These are phyloP conservation scores for Thera obeliscata DNA, from an alignment of 2,888 invertebrate species.

Conservation along the genomic window DNA sequence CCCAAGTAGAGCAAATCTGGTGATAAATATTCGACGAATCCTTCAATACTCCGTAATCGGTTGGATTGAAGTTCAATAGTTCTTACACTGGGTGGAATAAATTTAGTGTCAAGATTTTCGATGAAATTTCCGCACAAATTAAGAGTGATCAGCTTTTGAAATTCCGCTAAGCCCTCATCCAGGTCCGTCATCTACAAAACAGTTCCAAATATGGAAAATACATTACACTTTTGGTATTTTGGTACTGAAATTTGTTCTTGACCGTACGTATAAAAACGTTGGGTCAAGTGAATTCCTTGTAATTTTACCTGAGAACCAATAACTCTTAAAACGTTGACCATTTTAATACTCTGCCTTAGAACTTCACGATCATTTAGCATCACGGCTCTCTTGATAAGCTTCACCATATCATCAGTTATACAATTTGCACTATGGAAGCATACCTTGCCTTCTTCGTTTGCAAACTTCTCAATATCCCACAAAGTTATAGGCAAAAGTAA, in stretches of 20 bases:
- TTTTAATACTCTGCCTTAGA: constrained; percentile 59
- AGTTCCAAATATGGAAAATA: not conserved
- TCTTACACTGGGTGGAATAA: constrained; percentile 68
- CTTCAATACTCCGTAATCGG: constrained; percentile 61
- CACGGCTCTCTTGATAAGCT: constrained; percentile 62
- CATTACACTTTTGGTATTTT: too few species aligned
- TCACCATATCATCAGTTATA: constrained; percentile 63
- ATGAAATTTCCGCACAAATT: constrained; percentile 76
- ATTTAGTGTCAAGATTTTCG: constrained; percentile 56
- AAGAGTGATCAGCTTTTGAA: constrained; percentile 69
- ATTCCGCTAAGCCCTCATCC: constrained; percentile 66
- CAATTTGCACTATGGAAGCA: constrained; percentile 65
- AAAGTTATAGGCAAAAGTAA: constrained; percentile 60
- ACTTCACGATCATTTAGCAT: constrained; percentile 51
- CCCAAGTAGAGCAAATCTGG: constrained; percentile 76
- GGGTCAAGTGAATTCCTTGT: not conserved
- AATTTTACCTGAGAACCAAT: constrained; percentile 60
- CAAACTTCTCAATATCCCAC: constrained; percentile 72
- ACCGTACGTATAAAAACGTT: not conserved
- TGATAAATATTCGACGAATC: constrained; percentile 66
- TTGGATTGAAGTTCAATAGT: constrained; percentile 81
- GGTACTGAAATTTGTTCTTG: not conserved
- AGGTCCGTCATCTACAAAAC: constrained; percentile 78
- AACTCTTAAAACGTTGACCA: constrained; percentile 60
- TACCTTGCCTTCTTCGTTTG: constrained; percentile 65